phyloP scores from a whole-genome alignment of 2,113 vertebrate species.

The Ariopsis seemanni region DNA sequence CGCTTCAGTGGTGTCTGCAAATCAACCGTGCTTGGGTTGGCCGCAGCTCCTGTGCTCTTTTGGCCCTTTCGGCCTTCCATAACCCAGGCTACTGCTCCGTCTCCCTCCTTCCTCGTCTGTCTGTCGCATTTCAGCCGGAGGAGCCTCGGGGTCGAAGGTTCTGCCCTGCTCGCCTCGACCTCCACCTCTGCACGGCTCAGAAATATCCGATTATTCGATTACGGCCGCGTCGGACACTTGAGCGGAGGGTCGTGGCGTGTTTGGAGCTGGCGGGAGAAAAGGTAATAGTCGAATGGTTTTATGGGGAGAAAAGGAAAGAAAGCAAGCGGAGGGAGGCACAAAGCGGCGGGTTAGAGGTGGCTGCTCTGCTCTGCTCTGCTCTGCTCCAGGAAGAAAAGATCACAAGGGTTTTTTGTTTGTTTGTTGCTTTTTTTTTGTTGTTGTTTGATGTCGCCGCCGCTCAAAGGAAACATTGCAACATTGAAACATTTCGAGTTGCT shows the following conservation, averaged over 20 bases:
- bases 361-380: conserved; percentile 27
- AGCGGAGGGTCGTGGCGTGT: conserved; percentile 73
- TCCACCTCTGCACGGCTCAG: conserved; percentile 58
- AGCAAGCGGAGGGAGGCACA: conserved; percentile 67
- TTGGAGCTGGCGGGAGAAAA: conserved; percentile 62
- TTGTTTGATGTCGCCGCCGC: not conserved
- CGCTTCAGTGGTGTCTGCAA: not conserved
- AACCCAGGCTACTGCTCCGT: conserved; percentile 47
- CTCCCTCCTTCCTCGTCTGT: conserved; percentile 57
- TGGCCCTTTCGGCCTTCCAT: conserved; percentile 40
- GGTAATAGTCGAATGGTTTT: conserved; percentile 71
- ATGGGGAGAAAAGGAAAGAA: conserved; percentile 61
- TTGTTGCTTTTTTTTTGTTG: too few species aligned
- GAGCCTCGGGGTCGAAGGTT: conserved; percentile 80
- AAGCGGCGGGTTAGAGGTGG: conserved; percentile 78
- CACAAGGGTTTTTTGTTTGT: conserved; percentile 29
- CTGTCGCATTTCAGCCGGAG: conserved; percentile 66
- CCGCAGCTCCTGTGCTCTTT: not conserved
- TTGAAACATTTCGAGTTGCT: not conserved
- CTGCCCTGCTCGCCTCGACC: conserved; percentile 74
- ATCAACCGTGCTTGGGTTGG: not conserved
- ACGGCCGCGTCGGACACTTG: conserved; percentile 62
- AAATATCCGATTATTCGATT: conserved; percentile 19
- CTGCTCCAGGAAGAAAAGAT: conserved; percentile 61
- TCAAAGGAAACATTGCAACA: not conserved